Base-by-base conservation (phyloP, 1,140 invertebrate genomes). In the Meloidogyne chitwoodi region DNA sequence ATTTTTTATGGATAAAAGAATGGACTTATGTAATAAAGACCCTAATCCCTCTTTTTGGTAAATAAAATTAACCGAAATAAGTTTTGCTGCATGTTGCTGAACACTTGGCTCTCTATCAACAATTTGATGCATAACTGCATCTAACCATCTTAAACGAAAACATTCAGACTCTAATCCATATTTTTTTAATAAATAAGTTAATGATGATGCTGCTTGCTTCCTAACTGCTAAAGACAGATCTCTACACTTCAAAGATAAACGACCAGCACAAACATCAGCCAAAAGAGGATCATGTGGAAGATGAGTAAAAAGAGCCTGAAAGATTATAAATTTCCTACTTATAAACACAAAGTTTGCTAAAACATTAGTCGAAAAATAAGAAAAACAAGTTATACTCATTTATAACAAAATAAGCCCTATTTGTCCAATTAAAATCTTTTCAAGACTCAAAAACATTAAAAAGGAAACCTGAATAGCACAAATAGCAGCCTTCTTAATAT, bases 121-220 rank as follows among this genome's bases (percentile, higher is more conserved):
- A 34, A 81, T 78, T 38, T 71, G 81, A 31, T 82, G 63, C 69
- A 81, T 62, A 34, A 81, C 81, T 8, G 75, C 41, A 38, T 62
- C 11, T 6, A 81, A 63, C 80, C 80, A 81, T 24, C 78, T 41
- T 19, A 16, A 19, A 38, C 84, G 48, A 48, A 81, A 65, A 34
- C 27, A n/a, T 24, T 74, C 77, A 5, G 26, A 29, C 8, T 26
- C 5, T 26, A 27, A 22, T 5, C 31, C 38, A 24, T 22, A 56
- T 44, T 34, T 24, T n/a, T 68, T 64, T 1, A 81, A 24, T 16
- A 81, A 31, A n/a, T 44, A 34, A n/a, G 83, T 83, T 22, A 81
- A 44, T n/a, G 81, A 66, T 6, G 31, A 26, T 12, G 80, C 81
- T 2, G 80, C 80, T n/a, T 81, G 80, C 61, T 81, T 81, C 2